Base-by-base conservation (phyloP, 2,113 vertebrate genomes). In the Catharus fuscescens region DNA sequence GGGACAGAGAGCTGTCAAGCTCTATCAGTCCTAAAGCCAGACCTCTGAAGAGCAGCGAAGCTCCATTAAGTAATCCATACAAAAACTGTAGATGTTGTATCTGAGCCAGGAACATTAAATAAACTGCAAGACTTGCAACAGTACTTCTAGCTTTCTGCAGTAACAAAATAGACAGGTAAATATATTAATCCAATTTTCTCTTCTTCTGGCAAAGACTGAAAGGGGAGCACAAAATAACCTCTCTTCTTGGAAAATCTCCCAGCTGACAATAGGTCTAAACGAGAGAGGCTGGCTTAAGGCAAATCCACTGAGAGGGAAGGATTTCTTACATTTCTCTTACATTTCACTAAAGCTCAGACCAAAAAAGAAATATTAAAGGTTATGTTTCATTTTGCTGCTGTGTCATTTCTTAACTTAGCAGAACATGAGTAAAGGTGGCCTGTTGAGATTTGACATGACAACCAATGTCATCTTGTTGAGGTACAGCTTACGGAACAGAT, bases 301-400 rank as follows among this genome's bases (percentile, higher is more conserved):
- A 97, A 98, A 98, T 98, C 97, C 97, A 97, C 70, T 52, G 96
- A 98, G 98, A 98, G 97, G 76, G 73, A 95, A 80, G 86, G 95
- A 98, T 98, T 91, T 91, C 90, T 94, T 95, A 97, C 96, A 93
- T 96, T 98, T 94, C 88, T 95, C 94, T 95, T 94, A 90, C 85
- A 92, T 98, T 97, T 96, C 95, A 95, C 93, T 92, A 92, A 97
- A 97, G 92, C 91, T 69, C 92, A 91, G 97, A 97, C 97, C 97
- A 98, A 98, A 98, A 95, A 97, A 98, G 97, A 97, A 98, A 98
- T 98, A 98, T 98, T 96, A 98, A 97, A 98, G 98, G 98, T 98
- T 98, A 98, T 96, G 82, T 98, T 98, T 98, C 96, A 96, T 97
- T 98, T 94, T 95, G 96, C 85, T 89, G 74, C 66, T 96, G 92